A percentile compares a stretch with the other conserved stretches of the same genome.
phyloP scores from a whole-genome alignment of 1,140 invertebrate species.

The Frieseomelitta varia region DNA sequence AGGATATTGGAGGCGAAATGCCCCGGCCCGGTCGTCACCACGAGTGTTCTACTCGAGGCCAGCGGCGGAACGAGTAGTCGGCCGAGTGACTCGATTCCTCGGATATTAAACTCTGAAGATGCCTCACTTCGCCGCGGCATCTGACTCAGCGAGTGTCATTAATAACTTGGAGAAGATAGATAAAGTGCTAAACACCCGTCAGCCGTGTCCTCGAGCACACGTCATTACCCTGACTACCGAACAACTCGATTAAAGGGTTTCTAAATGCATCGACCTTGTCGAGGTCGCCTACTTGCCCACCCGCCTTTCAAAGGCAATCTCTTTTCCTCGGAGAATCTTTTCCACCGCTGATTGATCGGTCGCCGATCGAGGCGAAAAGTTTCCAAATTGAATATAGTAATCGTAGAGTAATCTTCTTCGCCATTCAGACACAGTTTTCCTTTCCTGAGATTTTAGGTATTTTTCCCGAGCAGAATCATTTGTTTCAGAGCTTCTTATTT shows the following conservation, averaged over 20 bases:
- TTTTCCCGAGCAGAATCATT: neutral
- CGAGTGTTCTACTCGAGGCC: slow-evolving; percentile 44
- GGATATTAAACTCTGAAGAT: slow-evolving; percentile 69
- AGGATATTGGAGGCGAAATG: slow-evolving; percentile 48
- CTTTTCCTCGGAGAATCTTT: neutral
- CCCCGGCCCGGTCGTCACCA: neutral
- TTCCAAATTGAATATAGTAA: neutral
- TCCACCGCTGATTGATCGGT: neutral
- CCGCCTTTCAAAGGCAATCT: neutral
- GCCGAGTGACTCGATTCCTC: slow-evolving; percentile 57
- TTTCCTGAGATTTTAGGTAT: neutral
- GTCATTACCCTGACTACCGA: slow-evolving; percentile 59
- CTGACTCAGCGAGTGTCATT: slow-evolving; percentile 69
- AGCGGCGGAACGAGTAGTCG: slow-evolving; percentile 39
- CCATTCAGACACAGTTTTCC: neutral
- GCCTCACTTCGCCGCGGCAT: slow-evolving; percentile 52
- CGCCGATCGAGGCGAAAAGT: neutral
- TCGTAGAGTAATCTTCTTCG: neutral
- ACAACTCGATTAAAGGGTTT: slow-evolving; percentile 30
- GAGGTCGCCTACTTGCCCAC: slow-evolving; percentile 6
- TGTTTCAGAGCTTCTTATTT: too few relatives aligned
- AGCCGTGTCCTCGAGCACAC: slow-evolving; percentile 61
- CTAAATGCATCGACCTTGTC: slow-evolving; percentile 43
- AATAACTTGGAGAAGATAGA: slow-evolving; percentile 66
- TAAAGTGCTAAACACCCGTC: slow-evolving; percentile 65